These are phyloP conservation scores for Halcyon badia DNA, from an alignment of 2,797 vertebrate genomes.

Conservation along the genomic window DNA sequence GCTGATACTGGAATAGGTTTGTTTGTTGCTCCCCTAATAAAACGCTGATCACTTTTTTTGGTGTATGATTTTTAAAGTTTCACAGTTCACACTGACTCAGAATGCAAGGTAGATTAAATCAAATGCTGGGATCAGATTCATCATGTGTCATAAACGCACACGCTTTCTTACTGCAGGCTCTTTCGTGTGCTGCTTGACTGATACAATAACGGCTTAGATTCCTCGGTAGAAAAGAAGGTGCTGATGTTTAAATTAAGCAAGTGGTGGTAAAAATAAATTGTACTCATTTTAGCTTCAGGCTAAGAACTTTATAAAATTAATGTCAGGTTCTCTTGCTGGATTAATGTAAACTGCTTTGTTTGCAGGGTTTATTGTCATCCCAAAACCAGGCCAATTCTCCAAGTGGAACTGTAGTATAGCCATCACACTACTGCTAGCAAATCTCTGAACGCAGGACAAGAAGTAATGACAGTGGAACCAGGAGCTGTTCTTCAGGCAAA, in stretches of 20 bases:
- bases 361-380: slow-evolving; percentile 95
- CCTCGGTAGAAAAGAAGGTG: background rate
- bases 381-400: slow-evolving; percentile 97
- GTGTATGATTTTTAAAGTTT: background rate
- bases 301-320: slow-evolving; percentile 52
- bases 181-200: background rate
- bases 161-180: background rate
- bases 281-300: slow-evolving; percentile 31
- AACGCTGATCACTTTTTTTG: background rate
- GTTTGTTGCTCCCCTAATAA: background rate
- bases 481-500: slow-evolving; percentile 88
- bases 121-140: background rate
- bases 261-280: background rate
- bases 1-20: background rate
- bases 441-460: slow-evolving; percentile 85
- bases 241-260: background rate
- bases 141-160: background rate
- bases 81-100: background rate
- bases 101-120: slow-evolving; percentile 18
- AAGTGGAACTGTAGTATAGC: slow-evolving; percentile 98
- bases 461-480: slow-evolving; percentile 83
- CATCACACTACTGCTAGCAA: slow-evolving; percentile 89
- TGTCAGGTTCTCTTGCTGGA: slow-evolving; percentile 75
- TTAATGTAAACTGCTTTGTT: slow-evolving; percentile 88
- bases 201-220: background rate